phyloP scores from a whole-genome alignment of 2,888 invertebrate genomes.

The Leptodirus hochenwartii region DNA sequence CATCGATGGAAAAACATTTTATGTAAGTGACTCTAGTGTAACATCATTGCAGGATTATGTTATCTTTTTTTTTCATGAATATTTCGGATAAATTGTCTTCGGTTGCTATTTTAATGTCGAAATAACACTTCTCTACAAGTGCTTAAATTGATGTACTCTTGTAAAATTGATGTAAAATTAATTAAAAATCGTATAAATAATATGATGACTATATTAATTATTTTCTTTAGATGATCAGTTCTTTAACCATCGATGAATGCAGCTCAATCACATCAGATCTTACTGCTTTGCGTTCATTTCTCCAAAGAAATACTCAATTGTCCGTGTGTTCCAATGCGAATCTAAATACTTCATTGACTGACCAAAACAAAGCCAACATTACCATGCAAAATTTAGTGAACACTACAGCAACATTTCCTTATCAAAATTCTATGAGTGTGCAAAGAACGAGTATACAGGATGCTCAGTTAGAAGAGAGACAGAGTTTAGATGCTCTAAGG shows the following conservation, averaged over 20 bases:
- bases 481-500: conserved; percentile 59
- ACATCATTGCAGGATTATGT: too few species aligned
- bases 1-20: conserved; percentile 33
- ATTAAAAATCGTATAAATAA: background rate
- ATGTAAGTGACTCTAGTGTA: too few species aligned
- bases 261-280: conserved; percentile 55
- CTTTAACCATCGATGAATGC: conserved; percentile 50
- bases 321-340: conserved; percentile 14
- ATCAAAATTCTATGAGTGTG: too few species aligned
- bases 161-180: background rate
- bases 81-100: background rate
- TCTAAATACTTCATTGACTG: conserved; percentile 7
- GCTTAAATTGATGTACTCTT: too few species aligned
- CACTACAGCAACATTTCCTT: conserved; percentile 12
- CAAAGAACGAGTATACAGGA: conserved; percentile 28
- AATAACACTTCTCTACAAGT: too few species aligned
- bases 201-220: conserved; percentile 3
- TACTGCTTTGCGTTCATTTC: conserved; percentile 53
- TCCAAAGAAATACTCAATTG: conserved; percentile 45
- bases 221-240: conserved; percentile 40
- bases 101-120: conserved; percentile 1
- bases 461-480: conserved; percentile 46
- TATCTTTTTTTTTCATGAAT: background rate
- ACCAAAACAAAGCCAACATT: conserved; percentile 2
- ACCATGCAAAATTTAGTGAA: conserved; percentile 14